Conservation (phyloP, 2,888 invertebrate species). For the Abrostola tripartita region DNA sequence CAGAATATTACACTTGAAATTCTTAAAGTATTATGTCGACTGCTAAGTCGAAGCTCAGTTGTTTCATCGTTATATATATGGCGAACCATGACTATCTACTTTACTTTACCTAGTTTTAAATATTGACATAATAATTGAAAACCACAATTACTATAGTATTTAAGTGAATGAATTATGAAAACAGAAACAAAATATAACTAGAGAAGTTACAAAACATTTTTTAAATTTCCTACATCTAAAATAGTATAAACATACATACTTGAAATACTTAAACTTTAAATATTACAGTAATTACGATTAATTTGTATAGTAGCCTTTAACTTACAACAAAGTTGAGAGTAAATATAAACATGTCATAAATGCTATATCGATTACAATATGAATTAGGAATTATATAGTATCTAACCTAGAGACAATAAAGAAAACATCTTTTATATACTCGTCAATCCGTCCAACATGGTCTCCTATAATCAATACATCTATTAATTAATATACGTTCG, state of each 20-base stretch:
- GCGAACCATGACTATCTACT: conserved; percentile 78
- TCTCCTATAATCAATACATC: conserved; percentile 14
- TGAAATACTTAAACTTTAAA: conserved; percentile 67
- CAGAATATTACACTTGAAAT: conserved; percentile 83
- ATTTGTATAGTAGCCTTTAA: conserved; percentile 74
- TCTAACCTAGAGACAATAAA: conserved; percentile 65
- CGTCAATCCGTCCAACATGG: conserved; percentile 11
- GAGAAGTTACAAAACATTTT: conserved; percentile 62
- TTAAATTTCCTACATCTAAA: conserved; percentile 66
- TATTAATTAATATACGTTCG: conserved; percentile 6
- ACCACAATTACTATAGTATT: conserved; percentile 69
- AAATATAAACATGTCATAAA: conserved; percentile 48
- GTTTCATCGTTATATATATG: conserved; percentile 74
- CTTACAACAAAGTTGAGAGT: conserved; percentile 66
- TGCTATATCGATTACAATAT: conserved; percentile 45
- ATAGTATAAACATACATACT: conserved; percentile 77
- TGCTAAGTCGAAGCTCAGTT: conserved; percentile 74
- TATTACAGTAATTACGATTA: conserved; percentile 70
- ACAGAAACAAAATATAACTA: conserved; percentile 67
- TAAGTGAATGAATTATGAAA: conserved; percentile 63
- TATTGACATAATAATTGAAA: conserved; percentile 84
- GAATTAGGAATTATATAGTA: conserved; percentile 37
- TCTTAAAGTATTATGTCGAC: conserved; percentile 76
- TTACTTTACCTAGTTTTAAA: conserved; percentile 75
- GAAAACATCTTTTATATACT: conserved; percentile 41